Conservation (phyloP, 2,888 invertebrate genomes). For the Andrena bucephala region DNA sequence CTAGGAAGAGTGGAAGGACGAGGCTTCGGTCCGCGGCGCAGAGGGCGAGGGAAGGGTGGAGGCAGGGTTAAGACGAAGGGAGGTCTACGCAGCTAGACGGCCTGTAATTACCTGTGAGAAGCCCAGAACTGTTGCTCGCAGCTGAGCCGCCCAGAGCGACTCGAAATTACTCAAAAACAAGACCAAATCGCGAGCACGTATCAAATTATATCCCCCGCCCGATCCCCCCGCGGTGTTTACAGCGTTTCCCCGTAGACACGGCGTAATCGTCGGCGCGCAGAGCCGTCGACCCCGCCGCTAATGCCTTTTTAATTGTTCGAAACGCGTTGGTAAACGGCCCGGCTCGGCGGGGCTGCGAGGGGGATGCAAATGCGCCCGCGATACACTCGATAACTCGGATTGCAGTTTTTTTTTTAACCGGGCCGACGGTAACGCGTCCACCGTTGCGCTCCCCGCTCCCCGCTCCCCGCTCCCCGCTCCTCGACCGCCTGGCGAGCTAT, state of each 20-base stretch:
- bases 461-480: background rate
- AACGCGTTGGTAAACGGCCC: slow-evolving; percentile 37
- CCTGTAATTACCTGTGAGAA: slow-evolving; percentile 59
- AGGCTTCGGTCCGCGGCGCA: background rate
- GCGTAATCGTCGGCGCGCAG: slow-evolving; percentile 7
- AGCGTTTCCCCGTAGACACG: slow-evolving; percentile 12
- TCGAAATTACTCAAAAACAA: slow-evolving; percentile 83
- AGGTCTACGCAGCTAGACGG: slow-evolving; percentile 44
- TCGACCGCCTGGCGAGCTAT: slow-evolving; percentile 11
- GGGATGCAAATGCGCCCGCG: slow-evolving; percentile 52
- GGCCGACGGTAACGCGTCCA: background rate
- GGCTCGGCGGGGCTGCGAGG: slow-evolving; percentile 10
- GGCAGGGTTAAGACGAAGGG: slow-evolving; percentile 29
- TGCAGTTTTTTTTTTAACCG: background rate
- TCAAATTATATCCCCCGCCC: slow-evolving; percentile 76
- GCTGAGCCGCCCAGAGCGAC: slow-evolving; percentile 79
- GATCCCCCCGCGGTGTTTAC: slow-evolving; percentile 62
- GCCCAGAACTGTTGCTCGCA: slow-evolving; percentile 58
- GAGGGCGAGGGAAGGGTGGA: background rate
- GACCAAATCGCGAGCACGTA: slow-evolving; percentile 81
- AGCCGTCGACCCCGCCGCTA: slow-evolving; percentile 54
- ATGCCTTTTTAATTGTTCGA: slow-evolving; percentile 71
- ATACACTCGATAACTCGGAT: slow-evolving; percentile 29
- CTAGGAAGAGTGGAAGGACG: background rate
- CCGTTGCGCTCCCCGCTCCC: background rate